These are phyloP conservation scores for Manduca sexta DNA, from an alignment of 1,140 invertebrate species.

Conservation along the genomic window DNA sequence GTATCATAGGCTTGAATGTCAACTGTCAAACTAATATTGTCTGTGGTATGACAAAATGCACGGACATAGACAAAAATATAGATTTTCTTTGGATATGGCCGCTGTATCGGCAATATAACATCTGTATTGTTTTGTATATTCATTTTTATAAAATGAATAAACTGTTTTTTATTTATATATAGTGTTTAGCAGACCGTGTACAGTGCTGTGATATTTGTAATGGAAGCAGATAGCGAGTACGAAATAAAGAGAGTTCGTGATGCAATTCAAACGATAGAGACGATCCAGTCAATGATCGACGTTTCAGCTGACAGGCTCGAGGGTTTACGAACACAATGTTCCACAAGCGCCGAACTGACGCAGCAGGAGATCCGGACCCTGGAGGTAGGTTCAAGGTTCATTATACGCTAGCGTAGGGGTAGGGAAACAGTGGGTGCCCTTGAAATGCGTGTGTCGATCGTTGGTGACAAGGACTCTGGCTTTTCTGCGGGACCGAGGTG, in stretches of 20 bases:
- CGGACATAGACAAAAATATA: constrained; percentile 65
- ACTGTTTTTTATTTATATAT: constrained; percentile 65
- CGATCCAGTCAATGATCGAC: constrained; percentile 93
- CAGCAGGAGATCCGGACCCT: constrained; percentile 95
- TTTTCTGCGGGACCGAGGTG: constrained; percentile 49
- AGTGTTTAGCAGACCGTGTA: constrained; percentile 63
- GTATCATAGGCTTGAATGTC: too few species aligned
- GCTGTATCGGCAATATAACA: constrained; percentile 71
- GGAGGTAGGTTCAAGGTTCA: constrained; percentile 78
- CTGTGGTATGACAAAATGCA: constrained; percentile 33
- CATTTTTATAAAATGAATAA: constrained; percentile 72
- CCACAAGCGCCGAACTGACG: constrained; percentile 92
- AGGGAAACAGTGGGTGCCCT: constrained; percentile 47
- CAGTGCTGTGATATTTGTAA: constrained; percentile 73
- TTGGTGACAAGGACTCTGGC: constrained; percentile 44
- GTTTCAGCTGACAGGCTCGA: constrained; percentile 93
- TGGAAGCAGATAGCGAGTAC: constrained; percentile 73
- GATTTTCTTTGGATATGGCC: constrained; percentile 72
- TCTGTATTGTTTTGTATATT: constrained; percentile 72
- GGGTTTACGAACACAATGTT: constrained; percentile 92
- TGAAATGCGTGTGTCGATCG: constrained; percentile 42
- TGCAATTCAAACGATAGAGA: constrained; percentile 77
- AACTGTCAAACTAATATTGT: constrained; percentile 15
- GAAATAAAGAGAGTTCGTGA: constrained; percentile 76
- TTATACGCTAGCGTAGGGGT: constrained; percentile 12